Percentiles rank a stretch among this genome's conserved stretches.
phyloP scores from a whole-genome alignment of 2,113 vertebrate genomes.

The Microcebus murinus region DNA sequence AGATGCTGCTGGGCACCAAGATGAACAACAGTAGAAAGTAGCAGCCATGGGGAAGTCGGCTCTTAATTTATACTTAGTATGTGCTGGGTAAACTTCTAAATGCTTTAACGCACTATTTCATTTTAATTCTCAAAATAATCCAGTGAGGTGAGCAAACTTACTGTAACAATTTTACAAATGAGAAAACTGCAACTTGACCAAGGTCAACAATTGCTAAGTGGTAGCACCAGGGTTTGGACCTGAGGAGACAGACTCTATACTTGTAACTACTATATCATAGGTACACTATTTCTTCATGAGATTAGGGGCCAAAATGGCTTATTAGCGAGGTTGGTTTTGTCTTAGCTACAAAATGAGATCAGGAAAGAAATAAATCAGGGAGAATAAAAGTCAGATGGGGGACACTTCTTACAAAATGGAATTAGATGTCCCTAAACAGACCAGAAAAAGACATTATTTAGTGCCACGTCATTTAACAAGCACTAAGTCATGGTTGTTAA shows the following conservation, averaged over 20 bases:
- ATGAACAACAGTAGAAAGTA: background rate
- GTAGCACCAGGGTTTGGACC: background rate
- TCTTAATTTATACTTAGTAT: background rate
- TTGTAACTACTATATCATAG: background rate
- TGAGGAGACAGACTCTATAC: background rate
- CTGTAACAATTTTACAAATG: background rate
- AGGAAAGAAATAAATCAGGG: background rate
- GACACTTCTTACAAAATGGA: background rate
- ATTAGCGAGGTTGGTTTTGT: background rate
- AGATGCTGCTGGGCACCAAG: background rate
- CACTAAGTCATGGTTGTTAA: background rate
- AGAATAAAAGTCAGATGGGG: background rate
- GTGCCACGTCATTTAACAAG: background rate
- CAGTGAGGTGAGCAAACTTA: background rate
- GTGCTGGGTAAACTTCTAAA: background rate
- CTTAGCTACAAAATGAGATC: background rate
- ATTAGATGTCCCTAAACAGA: background rate
- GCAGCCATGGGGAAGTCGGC: too few relatives aligned
- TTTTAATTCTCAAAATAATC: slow-evolving; percentile 4
- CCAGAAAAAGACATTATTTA: background rate
- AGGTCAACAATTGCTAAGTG: background rate
- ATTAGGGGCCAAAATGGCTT: background rate
- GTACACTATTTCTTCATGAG: background rate
- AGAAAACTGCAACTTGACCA: background rate
- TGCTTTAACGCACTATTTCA: background rate